These are phyloP conservation scores for Bombus superbus DNA, from an alignment of 1,140 invertebrate species.

Conservation along the genomic window DNA sequence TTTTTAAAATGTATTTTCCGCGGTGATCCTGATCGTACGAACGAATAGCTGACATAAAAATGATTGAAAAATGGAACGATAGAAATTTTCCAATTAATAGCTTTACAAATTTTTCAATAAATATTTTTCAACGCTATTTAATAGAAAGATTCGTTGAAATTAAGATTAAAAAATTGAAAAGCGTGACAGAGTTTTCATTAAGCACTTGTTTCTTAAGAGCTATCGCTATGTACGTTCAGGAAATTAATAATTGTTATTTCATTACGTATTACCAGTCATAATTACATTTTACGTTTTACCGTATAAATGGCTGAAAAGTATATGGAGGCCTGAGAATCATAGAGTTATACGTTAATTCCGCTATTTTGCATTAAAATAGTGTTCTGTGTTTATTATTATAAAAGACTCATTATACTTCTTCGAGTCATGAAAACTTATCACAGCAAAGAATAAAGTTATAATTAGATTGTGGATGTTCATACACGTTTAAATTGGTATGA, in stretches of 20 bases:
- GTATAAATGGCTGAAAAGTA: neutral
- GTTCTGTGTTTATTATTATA: neutral
- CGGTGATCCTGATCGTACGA: constrained; percentile 34
- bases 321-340: too few species aligned
- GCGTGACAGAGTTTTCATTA: neutral
- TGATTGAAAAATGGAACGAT: neutral
- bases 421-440: neutral
- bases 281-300: neutral
- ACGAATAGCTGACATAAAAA: constrained; percentile 12
- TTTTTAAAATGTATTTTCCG: neutral
- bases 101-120: neutral
- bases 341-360: too few species aligned
- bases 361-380: too few species aligned
- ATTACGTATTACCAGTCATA: neutral
- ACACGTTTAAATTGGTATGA: neutral
- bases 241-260: constrained; percentile 23
- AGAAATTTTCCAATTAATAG: neutral
- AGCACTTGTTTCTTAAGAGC: neutral
- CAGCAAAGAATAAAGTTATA: too few species aligned
- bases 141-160: too few species aligned
- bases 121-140: too few species aligned
- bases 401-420: neutral
- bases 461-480: neutral
- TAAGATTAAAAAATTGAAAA: neutral
- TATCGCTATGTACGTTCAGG: neutral